Percentiles rank a stretch among this genome's conserved stretches.
Evolutionary conservation across 2,113 vertebrate species (phyloP).

Genomic region (Oreochromis aureus): DNA sequence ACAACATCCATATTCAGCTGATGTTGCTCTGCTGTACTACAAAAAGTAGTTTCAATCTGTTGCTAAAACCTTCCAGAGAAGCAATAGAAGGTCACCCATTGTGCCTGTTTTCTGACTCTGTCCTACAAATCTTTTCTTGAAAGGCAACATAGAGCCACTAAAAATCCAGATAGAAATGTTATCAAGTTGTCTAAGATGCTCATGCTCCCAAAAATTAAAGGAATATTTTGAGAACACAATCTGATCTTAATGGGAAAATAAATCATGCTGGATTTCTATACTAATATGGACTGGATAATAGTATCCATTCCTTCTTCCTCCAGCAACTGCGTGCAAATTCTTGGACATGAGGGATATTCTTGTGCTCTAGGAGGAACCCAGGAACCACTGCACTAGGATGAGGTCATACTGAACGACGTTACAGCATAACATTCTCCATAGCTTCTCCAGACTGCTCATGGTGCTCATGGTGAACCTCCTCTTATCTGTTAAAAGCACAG

Average conservation of each 20-base stretch:
- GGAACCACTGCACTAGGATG: neutral
- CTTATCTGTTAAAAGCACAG: neutral
- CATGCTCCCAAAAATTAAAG: neutral
- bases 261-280: neutral
- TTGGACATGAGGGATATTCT: neutral
- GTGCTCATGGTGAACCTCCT: neutral
- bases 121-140: neutral
- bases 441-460: neutral
- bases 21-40: neutral
- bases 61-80: neutral
- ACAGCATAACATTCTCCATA: neutral
- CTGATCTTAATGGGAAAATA: neutral
- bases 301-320: neutral
- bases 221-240: neutral
- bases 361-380: neutral
- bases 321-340: neutral
- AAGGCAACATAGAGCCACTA: rapidly evolving
- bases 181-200: neutral
- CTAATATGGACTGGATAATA: neutral
- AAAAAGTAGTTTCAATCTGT: neutral
- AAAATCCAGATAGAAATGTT: neutral
- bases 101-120: neutral
- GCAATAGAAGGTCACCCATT: neutral
- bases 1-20: neutral
- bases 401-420: neutral